Base-by-base conservation (phyloP, 2,113 vertebrate genomes). In the Labrus mixtus region DNA sequence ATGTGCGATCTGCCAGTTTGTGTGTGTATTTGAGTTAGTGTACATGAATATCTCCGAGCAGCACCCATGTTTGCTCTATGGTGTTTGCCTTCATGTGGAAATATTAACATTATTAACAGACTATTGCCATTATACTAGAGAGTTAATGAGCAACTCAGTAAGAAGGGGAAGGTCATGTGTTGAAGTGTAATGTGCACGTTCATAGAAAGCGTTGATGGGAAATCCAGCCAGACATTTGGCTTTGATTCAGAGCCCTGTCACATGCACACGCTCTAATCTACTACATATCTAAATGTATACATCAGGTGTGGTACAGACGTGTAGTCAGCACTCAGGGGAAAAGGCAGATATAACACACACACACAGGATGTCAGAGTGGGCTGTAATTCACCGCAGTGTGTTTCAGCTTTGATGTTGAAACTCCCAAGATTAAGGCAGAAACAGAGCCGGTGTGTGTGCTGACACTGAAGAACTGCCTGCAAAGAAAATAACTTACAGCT, bases 401-500 rank as follows among this genome's bases (percentile, higher is more conserved):
- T 19, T 45, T 11, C 19, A 56, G 65, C 70, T 63, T 66, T 84
- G 55, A 85, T 71, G 83, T 63, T 45, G 20, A 79, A 79, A 68
- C 63, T 54, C 9, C 9, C 8, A 73, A 72, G 57, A 82, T 75
- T 6, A 55, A 57, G 12, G 51, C 45, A 65, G 37, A 66, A 56
- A 54, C 10, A 6, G 37, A 41, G 43, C 55, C 61, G 8, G 59
- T 63, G 68, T 59, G 43, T 43, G 37, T 63, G 56, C 65, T 84
- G 67, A 80, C 77, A 73, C 6, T 80, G 51, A 86, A 50, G 43
- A 39, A 83, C 62, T 68, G 51, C n/a, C 51, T 20, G 53, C 46
- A 39, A 60, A 15, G 77, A 59, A 76, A 84, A 84, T 89, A 83
- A 90, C 87, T 84, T 77, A 70, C 68, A 69, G 63, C 43, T 17